Evolutionary conservation across 2,113 vertebrate species (phyloP).

Genomic region (Tetrax tetrax): DNA sequence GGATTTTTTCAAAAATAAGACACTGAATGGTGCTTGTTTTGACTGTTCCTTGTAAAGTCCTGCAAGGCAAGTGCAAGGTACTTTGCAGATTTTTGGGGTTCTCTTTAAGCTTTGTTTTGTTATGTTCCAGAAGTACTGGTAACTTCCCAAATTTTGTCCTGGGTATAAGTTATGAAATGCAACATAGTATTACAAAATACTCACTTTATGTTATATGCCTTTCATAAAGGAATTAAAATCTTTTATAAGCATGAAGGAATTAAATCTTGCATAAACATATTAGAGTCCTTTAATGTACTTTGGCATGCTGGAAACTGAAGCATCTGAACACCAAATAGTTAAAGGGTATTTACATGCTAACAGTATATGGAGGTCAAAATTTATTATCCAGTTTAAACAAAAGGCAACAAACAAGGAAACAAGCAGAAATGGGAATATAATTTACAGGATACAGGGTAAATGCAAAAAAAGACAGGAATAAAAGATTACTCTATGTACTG

Average conservation of each 20-base stretch:
- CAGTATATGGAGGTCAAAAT: rapidly evolving
- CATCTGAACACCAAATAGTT: not conserved
- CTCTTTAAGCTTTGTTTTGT: not conserved
- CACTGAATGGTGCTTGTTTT: not conserved
- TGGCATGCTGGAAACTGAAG: not conserved
- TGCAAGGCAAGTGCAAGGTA: not conserved
- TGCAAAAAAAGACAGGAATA: not conserved
- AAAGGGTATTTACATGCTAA: not conserved
- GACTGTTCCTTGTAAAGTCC: not conserved
- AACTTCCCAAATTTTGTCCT: not conserved
- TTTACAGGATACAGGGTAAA: not conserved
- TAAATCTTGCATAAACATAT: not conserved
- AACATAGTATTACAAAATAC: not conserved
- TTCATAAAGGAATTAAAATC: not conserved
- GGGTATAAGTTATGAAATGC: not conserved
- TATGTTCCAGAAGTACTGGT: not conserved
- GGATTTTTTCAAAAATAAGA: not conserved
- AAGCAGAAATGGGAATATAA: not conserved
- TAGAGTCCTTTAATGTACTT: not conserved
- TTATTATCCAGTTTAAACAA: not conserved
- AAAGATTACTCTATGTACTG: not conserved
- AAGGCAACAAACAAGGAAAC: not conserved
- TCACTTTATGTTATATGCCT: not conserved
- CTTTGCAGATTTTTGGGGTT: not conserved
- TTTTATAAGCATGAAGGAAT: not conserved